phyloP scores from a whole-genome alignment of 64 coral and sea anemone genomes.

The Dendronephthya gigantea region DNA sequence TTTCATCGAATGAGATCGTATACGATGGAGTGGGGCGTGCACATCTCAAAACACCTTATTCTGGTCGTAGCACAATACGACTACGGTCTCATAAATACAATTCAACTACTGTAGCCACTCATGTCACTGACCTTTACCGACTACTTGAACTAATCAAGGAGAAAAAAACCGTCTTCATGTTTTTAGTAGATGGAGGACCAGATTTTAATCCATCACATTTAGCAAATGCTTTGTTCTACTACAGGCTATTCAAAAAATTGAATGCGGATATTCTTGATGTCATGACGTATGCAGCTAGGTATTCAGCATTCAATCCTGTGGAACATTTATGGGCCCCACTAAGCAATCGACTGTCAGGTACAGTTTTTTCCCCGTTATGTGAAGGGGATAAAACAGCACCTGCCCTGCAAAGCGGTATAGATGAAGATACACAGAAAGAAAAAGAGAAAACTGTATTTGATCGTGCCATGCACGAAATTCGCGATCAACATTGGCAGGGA shows the following conservation, averaged over 20 bases:
- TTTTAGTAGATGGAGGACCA: neutral
- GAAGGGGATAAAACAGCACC: no score
- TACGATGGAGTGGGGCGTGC: neutral
- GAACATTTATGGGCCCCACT: neutral
- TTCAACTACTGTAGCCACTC: neutral
- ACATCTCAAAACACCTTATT: neutral
- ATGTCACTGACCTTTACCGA: neutral
- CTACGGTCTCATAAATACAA: neutral
- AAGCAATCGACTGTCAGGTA: neutral
- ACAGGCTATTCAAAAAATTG: neutral
- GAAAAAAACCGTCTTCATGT: neutral
- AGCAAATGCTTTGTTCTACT: neutral
- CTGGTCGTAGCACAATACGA: no score
- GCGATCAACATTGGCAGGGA: no score
- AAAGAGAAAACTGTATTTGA: no score
- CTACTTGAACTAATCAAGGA: neutral
- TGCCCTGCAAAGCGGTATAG: no score
- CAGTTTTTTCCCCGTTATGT: neutral
- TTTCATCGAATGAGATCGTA: neutral
- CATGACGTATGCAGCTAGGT: neutral
- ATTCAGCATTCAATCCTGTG: neutral
- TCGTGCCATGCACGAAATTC: no score
- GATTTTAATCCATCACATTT: neutral
- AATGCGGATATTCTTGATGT: neutral
- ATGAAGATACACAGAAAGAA: no score